A percentile compares a stretch with the other conserved stretches of the same genome.
These are phyloP conservation scores for Plecotus auritus DNA, from an alignment of 2,113 vertebrate genomes.

Conservation along the genomic window DNA sequence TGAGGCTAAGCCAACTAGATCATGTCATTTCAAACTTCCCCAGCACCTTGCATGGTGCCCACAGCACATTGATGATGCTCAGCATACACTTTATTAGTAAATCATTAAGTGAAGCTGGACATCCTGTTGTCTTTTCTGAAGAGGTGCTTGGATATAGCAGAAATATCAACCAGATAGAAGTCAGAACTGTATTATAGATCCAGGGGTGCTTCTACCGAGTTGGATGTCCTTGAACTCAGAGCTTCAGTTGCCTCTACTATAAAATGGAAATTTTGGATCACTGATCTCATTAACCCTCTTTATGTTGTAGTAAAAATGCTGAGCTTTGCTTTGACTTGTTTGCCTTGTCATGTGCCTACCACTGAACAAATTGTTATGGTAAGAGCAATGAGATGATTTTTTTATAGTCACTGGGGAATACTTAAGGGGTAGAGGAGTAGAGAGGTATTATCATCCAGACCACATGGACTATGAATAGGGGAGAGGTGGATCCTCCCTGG, in stretches of 20 bases:
- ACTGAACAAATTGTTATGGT: not conserved
- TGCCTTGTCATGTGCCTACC: not conserved
- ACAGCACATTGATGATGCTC: not conserved
- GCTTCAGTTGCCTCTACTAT: not conserved
- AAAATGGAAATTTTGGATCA: not conserved
- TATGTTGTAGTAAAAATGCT: not conserved
- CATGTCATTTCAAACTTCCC: not conserved
- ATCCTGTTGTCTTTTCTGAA: not conserved
- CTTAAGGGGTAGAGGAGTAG: no score
- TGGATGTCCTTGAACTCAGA: not conserved
- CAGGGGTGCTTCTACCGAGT: not conserved
- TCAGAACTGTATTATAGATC: not conserved
- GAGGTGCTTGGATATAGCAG: not conserved
- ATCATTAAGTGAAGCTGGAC: not conserved
- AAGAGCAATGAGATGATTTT: not conserved
- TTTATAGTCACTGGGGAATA: not conserved
- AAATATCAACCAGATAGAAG: not conserved
- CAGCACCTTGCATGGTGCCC: not conserved
- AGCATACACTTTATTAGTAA: not conserved
- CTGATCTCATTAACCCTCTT: not conserved
- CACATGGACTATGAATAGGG: not conserved
- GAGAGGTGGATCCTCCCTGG: not conserved
- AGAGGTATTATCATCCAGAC: not conserved
- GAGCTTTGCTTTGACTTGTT: not conserved
- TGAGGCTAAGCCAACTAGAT: not conserved